These are phyloP conservation scores for Tenualosa thibaudeaui DNA, from an alignment of 2,797 vertebrate species.

Conservation along the genomic window DNA sequence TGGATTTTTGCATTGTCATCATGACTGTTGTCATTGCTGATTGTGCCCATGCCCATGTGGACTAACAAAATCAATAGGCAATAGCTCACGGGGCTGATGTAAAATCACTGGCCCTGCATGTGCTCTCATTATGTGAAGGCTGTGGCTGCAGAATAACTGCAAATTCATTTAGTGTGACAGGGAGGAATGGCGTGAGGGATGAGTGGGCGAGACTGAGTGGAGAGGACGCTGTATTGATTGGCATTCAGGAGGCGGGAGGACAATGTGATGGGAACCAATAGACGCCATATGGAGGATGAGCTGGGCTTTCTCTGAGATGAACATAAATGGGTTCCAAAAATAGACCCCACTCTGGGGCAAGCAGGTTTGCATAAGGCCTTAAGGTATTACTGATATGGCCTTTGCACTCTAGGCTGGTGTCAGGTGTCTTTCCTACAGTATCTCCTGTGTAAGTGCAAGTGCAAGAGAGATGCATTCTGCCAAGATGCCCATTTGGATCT, in stretches of 20 bases:
- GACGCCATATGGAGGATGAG: neutral
- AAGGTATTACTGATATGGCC: neutral
- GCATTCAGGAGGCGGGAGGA: neutral
- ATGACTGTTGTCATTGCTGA: neutral
- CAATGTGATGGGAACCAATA: neutral
- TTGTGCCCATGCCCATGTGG: neutral
- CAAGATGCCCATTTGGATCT: neutral
- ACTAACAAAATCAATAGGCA: conserved; percentile 9
- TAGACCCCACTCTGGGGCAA: neutral
- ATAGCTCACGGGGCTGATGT: conserved; percentile 14
- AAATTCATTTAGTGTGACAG: conserved; percentile 27
- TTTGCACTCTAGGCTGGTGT: neutral
- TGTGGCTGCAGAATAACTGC: conserved; percentile 10
- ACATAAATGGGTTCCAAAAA: neutral
- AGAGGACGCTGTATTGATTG: conserved; percentile 15
- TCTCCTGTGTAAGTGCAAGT: neutral
- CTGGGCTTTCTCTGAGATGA: neutral
- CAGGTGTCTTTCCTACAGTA: neutral
- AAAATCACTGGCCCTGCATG: conserved; percentile 15
- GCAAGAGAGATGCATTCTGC: neutral
- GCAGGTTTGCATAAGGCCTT: neutral
- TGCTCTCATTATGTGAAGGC: conserved; percentile 23
- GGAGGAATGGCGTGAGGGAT: neutral
- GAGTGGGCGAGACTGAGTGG: neutral
- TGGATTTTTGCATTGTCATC: conserved; percentile 14